Conservation (phyloP, 2,113 vertebrate genomes). For the Oryzias woworae region DNA sequence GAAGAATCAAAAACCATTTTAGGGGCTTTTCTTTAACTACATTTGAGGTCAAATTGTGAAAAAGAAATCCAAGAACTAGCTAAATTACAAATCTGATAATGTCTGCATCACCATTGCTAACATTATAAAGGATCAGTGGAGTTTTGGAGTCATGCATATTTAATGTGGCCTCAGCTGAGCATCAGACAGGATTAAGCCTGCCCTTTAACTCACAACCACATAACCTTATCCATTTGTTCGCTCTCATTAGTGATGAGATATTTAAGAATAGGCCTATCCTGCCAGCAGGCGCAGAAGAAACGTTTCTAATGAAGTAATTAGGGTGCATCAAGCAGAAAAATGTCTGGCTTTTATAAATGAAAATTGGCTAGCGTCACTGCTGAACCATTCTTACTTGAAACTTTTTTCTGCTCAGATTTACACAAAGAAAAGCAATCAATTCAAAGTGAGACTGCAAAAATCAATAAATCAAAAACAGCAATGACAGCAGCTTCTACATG, state of each 20-base stretch:
- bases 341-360: not conserved
- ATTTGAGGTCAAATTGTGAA: no score
- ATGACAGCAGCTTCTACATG: no score
- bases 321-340: not conserved
- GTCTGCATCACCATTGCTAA: conserved; percentile 3
- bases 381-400: not conserved
- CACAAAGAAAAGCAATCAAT: no score
- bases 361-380: conserved; percentile 11
- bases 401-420: no score
- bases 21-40: no score
- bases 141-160: conserved; percentile 34
- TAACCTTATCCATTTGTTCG: conserved; percentile 1
- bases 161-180: conserved; percentile 31
- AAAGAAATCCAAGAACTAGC: no score
- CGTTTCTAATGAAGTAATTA: not conserved
- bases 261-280: not conserved
- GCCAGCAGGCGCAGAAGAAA: not conserved
- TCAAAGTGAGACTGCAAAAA: no score
- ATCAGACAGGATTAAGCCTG: conserved; percentile 34
- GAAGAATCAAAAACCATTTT: no score
- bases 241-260: conserved; percentile 4
- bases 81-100: no score
- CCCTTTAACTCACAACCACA: conserved; percentile 28
- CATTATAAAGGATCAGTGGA: conserved; percentile 15
- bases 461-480: no score